A percentile compares a stretch with the other conserved stretches of the same genome.
phyloP scores from a whole-genome alignment of 1,140 invertebrate genomes.

The Neuroterus valhalla region DNA sequence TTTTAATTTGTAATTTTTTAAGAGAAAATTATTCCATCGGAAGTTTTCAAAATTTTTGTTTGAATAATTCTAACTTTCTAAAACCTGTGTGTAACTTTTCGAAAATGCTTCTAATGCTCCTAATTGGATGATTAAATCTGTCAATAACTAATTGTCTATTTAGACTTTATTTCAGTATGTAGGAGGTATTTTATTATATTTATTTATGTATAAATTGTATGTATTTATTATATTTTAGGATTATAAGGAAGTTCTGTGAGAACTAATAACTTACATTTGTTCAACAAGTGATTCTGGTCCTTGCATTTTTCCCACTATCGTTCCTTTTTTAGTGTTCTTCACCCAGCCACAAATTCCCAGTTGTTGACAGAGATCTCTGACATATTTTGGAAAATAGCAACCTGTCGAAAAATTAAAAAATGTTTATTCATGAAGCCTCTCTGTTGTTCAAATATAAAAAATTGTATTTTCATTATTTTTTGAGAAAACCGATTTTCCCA shows the following conservation, averaged over 20 bases:
- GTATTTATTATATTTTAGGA: background rate
- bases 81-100: too few species aligned
- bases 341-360: slow-evolving; percentile 90
- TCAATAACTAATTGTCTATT: too few species aligned
- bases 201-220: slow-evolving; percentile 23
- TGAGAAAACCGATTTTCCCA: too few species aligned
- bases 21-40: too few species aligned
- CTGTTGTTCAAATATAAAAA: too few species aligned
- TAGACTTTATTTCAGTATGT: too few species aligned
- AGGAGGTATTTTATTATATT: background rate
- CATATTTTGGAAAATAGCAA: slow-evolving; percentile 91
- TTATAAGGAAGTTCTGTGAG: background rate
- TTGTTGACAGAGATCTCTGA: slow-evolving; percentile 84
- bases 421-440: background rate
- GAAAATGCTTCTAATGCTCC: too few species aligned
- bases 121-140: too few species aligned
- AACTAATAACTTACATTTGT: slow-evolving; percentile 85
- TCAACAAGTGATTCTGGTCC: slow-evolving; percentile 85
- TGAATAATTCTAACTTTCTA: too few species aligned
- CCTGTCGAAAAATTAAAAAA: slow-evolving; percentile 76
- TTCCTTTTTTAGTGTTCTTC: slow-evolving; percentile 90
- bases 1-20: too few species aligned
- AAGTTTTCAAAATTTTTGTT: too few species aligned
- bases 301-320: slow-evolving; percentile 91
- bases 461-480: too few species aligned